Percentiles rank a stretch among this genome's conserved stretches.
Conservation (phyloP, 2,113 vertebrate species). For the Nothoprocta perdicaria region DNA sequence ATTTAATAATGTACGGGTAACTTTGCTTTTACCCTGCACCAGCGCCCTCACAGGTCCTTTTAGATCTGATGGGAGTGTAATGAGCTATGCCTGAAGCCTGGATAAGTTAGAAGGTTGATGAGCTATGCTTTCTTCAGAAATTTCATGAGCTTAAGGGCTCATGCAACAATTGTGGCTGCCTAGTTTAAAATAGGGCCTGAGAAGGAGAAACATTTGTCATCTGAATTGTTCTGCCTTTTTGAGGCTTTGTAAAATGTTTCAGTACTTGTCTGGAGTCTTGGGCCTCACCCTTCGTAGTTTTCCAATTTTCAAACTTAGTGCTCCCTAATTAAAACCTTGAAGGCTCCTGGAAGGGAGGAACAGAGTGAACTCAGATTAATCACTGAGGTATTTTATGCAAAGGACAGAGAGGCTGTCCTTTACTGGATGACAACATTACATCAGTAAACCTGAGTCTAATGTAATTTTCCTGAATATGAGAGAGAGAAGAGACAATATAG, state of each 20-base stretch:
- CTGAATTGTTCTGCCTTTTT: not conserved
- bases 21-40: not conserved
- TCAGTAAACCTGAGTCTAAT: not conserved
- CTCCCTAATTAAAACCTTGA: not conserved
- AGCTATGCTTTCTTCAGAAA: not conserved
- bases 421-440: not conserved
- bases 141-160: not conserved
- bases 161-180: not conserved
- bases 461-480: not conserved
- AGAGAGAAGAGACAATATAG: not conserved
- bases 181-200: not conserved
- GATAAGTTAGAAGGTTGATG: not conserved
- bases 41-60: not conserved
- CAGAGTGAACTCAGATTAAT: not conserved
- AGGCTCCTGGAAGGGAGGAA: not conserved
- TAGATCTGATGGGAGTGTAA: not conserved
- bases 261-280: not conserved
- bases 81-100: not conserved
- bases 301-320: not conserved
- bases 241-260: not conserved
- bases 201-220: not conserved
- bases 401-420: not conserved
- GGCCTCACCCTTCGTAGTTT: not conserved
- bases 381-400: not conserved
- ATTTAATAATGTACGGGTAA: not conserved